Evolutionary conservation across 2,888 invertebrate genomes (phyloP).

Genomic region (Trachelus troglodyta): DNA sequence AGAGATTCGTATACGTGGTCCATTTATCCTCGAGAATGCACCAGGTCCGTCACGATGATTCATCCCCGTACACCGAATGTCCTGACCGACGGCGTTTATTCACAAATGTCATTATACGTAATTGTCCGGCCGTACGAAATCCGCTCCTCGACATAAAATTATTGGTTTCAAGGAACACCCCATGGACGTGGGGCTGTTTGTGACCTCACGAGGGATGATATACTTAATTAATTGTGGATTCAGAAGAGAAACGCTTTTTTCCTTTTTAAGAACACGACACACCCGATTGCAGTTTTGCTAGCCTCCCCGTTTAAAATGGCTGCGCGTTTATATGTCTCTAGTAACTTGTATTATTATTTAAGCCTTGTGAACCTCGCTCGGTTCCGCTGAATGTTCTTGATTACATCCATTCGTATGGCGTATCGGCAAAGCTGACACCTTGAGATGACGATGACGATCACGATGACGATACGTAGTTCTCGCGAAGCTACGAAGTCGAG

Average conservation of each 20-base stretch:
- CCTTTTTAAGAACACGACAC: background rate
- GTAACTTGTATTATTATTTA: background rate
- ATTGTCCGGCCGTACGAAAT: background rate
- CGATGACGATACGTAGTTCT: background rate
- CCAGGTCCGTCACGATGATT: background rate
- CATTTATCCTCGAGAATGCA: background rate
- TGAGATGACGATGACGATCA: background rate
- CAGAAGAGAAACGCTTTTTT: background rate
- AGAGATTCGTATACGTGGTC: background rate
- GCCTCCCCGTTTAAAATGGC: background rate
- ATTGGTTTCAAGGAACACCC: background rate
- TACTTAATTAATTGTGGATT: background rate
- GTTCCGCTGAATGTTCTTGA: background rate
- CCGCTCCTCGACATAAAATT: background rate
- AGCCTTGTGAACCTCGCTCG: background rate
- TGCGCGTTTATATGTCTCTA: background rate
- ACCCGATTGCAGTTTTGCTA: background rate
- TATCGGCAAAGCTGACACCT: background rate
- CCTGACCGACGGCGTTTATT: background rate
- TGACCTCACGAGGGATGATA: background rate
- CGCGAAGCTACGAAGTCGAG: conserved; percentile 29
- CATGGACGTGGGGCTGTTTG: background rate
- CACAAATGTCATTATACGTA: background rate
- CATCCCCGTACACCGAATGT: background rate
- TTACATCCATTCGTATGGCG: background rate